Base-by-base conservation (phyloP, 2,888 invertebrate genomes). In the Eledone cirrhosa region DNA sequence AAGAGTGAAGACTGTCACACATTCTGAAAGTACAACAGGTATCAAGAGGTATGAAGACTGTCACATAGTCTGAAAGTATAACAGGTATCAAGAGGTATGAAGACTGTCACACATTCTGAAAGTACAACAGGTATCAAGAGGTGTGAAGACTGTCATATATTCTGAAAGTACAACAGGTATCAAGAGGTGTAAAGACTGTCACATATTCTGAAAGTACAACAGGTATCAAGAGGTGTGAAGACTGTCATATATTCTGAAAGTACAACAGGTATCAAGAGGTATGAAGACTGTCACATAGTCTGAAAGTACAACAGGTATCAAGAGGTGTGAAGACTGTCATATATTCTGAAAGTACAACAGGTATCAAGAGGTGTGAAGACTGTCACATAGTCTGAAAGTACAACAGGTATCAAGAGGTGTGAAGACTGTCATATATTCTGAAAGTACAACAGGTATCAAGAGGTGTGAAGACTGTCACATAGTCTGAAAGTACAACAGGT, bases 71-170 rank as follows among this genome's bases (percentile, higher is more conserved):
- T 88, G 83, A 29, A 29, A 29, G n/a, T 14, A 1, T 29, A 67
- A 67, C 16, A 22, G 0, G 27, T 2, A 29, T 2, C 11, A 67
- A 24, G 0, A 94, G 89, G 95, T 94, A 22, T 95, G 93, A 27
- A 99, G 93, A 0, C 95, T 96, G 86, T 98, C 98, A 33, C 97
- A 93, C 31, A 98, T 91, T 82, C 90, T 88, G 83, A 29, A 29
- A 29, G n/a, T 14, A 1, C 19, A 67, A 67, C 16, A 22, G 0
- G 27, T 2, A 29, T 2, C 11, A 67, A 24, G 0, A 94, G 89
- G 95, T 94, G 22, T 95, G 93, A 27, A 99, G 93, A 0, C 95
- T 96, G 86, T 98, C 98, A 33, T 97, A 93, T 29, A 98, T 91
- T 82, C 90, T 88, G 83, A 29, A 29, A 29, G n/a, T 14, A 1